Base-by-base conservation (phyloP, 1,140 invertebrate species). In the Carcinoscorpius rotundicauda region DNA sequence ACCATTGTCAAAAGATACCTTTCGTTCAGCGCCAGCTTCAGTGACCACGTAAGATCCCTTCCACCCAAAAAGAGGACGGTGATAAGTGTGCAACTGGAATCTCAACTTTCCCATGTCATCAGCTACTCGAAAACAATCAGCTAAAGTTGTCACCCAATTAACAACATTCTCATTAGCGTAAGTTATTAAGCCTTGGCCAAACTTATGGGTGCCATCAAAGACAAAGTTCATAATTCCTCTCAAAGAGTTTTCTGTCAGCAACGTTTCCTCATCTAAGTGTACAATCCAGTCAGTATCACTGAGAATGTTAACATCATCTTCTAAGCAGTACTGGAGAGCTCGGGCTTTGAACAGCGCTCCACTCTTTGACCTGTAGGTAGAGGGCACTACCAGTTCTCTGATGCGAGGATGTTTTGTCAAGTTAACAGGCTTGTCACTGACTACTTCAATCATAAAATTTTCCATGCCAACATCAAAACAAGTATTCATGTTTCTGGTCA, bases 111-210 rank as follows among this genome's bases (percentile, higher is more conserved):
- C 95, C 91, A 97, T 95, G 73, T 97, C 93, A 77, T 97, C 93
- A 50, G 92, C 91, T 1, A 98, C 96, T 70, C 96, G 82, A 76
- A 97, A 97, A 72, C 89, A 93, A 76, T 98, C 96, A 4, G 93
- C 93, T 58, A 98, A 78, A 0, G 96, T 98, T 3, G 95, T 98
- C 51, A 97, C 79, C 94, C 94, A 97, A 76, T 97, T 98, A 50
- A 97, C 89, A 66, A 98, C 75, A 49, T 92, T 85, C 76, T 95
- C 94, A 77, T 97, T 97, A 3, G 94, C 94, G 80, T 98, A 99
- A 4, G 94, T 98, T 64, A 99, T 97, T 8, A 98, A 81, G 3
- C 96, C 96, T 81, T 99, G 96, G 0, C 96, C 96, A 80, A 98
- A 97, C 66, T 93, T 87, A 79, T 97, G 89, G 76, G 91, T 93